Evolutionary conservation across 2,888 invertebrate genomes (phyloP).

Genomic region (Octodonta nipae): DNA sequence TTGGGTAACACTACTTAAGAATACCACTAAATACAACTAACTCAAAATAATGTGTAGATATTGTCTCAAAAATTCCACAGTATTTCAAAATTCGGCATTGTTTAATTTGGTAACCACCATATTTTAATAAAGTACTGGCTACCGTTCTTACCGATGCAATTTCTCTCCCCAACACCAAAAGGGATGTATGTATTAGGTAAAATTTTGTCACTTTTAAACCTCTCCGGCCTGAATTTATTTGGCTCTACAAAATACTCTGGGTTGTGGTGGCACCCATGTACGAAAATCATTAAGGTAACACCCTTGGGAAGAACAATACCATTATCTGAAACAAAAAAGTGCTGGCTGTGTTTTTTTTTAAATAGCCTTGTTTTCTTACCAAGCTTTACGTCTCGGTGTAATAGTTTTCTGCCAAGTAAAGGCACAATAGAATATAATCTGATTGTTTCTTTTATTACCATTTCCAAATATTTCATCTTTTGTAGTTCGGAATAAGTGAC

Average conservation of each 20-base stretch:
- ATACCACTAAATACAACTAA: no score
- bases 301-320: not conserved
- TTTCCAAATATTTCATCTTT: slow-evolving; percentile 14
- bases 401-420: slow-evolving; percentile 7
- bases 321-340: not conserved
- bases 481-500: slow-evolving; percentile 10
- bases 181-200: slow-evolving; percentile 6
- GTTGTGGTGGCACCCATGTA: slow-evolving; percentile 9
- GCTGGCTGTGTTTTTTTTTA: not conserved
- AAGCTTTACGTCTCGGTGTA: no score
- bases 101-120: no score
- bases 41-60: no score
- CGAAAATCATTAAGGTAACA: not conserved
- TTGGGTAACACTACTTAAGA: no score
- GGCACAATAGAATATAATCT: slow-evolving; percentile 12
- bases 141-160: slow-evolving; percentile 10
- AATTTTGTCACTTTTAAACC: slow-evolving; percentile 5
- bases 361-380: no score
- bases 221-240: slow-evolving; percentile 9
- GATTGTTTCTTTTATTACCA: slow-evolving; percentile 11
- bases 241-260: slow-evolving; percentile 11
- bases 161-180: slow-evolving; percentile 10
- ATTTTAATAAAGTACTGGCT: no score
- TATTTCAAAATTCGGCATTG: no score
- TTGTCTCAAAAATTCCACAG: no score